phyloP scores from a whole-genome alignment of 2,888 invertebrate species.

The Thysanoteuthis rhombus region DNA sequence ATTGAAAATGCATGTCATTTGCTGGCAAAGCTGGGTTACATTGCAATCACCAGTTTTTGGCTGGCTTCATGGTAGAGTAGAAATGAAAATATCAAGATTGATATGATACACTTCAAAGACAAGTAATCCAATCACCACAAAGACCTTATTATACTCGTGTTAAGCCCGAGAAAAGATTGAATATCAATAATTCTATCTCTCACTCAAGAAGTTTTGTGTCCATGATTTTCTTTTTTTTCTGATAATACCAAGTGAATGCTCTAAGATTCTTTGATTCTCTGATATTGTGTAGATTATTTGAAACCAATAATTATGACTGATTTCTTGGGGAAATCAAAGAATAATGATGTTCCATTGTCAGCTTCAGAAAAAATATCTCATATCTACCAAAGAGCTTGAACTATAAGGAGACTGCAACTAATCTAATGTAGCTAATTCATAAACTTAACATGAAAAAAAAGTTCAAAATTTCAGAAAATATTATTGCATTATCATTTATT shows the following conservation, averaged over 20 bases:
- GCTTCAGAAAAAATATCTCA: not conserved
- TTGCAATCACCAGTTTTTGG: not conserved
- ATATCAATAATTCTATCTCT: not conserved
- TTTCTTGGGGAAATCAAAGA: not conserved
- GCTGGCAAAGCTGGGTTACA: not conserved
- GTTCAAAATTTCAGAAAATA: not conserved
- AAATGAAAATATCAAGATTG: not conserved
- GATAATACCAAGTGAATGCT: not conserved
- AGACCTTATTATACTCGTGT: not conserved
- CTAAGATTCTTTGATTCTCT: not conserved
- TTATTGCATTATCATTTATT: no score
- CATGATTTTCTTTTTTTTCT: not conserved
- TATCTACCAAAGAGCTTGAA: not conserved
- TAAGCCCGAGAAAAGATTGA: not conserved
- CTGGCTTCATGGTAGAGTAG: no score
- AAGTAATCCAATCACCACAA: not conserved
- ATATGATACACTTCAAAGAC: not conserved
- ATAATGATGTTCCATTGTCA: not conserved
- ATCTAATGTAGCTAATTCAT: not conserved
- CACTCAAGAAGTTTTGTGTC: not conserved
- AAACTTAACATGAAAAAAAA: no score
- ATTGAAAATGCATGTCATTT: not conserved
- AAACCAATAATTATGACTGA: not conserved
- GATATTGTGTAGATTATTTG: not conserved
- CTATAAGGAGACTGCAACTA: not conserved